Base-by-base conservation (phyloP, 1,140 invertebrate species). In the Drosophila nannoptera region DNA sequence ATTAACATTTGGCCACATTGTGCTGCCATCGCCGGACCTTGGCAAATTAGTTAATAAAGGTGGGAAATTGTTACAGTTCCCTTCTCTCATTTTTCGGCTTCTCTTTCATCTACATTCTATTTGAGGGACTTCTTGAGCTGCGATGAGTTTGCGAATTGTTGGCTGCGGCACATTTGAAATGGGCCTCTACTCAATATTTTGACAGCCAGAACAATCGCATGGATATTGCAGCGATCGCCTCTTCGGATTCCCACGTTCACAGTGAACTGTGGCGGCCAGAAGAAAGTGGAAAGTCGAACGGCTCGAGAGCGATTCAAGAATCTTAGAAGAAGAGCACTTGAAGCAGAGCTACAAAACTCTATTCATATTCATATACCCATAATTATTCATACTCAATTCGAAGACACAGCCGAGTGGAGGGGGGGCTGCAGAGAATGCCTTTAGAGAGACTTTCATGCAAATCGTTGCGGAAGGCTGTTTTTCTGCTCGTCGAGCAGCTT, bases 21-120 rank as follows among this genome's bases (percentile, higher is more conserved):
- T 75, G 48, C 55, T 48, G 40, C 33, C 8, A 16, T 48, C 68
- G 64, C 46, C 50, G 61, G 66, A 83, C 78, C 78, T 66, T 84
- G 66, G 65, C 80, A 84, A 83, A 83, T 83, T 83, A 76, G 80
- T 80, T 83, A 83, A 83, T 78, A 83, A 83, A 83, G 80, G 78
- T 83, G 76, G 80, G 78, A 83, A 84, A 59, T 53, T 78, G 75
- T 78, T 63, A 42, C 6, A 55, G 7, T 63, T 48, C 56, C 42
- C 22, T 22, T 22, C 62, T 48, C 56, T 48, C n/a, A n/a, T n/a
- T 66, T 58, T 62, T 75, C 61, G 72, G 55, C 59, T 63, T 74
- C 45, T 63, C 29, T 61, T 66, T 63, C 31, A 70, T 70, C 53
- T 54, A 43, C 7, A 14, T 43, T 14, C 40, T 29, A 40, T 29